These are phyloP conservation scores for Muntiacus reevesi DNA, from an alignment of 2,113 vertebrate genomes.

Conservation along the genomic window DNA sequence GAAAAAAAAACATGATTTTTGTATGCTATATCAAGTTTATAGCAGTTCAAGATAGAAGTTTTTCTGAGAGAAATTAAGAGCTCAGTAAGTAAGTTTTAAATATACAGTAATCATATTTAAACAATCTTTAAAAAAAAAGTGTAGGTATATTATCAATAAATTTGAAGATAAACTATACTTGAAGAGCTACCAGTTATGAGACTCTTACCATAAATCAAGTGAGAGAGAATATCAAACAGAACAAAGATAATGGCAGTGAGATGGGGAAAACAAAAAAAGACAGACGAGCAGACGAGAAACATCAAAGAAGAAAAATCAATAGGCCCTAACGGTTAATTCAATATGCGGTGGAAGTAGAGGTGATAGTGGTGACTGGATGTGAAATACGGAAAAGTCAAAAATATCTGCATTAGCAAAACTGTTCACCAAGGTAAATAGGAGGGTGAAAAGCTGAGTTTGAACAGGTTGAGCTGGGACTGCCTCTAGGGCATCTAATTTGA, in stretches of 20 bases:
- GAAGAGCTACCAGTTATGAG: background rate
- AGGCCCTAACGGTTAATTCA: background rate
- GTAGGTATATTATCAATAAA: background rate
- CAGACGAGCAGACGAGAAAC: background rate
- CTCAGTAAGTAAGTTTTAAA: background rate
- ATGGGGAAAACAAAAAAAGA: background rate
- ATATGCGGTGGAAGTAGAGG: rapidly evolving
- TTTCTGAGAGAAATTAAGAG: background rate
- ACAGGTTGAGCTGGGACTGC: background rate
- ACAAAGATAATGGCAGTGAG: background rate
- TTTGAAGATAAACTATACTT: background rate
- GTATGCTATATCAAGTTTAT: background rate
- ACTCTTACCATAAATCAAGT: background rate
- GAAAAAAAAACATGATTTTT: background rate
- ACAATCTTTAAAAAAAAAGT: background rate
- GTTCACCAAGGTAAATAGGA: background rate
- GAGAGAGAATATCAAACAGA: background rate
- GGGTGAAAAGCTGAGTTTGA: background rate
- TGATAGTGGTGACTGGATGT: background rate
- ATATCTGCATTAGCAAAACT: background rate
- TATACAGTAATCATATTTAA: background rate
- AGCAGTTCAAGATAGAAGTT: background rate
- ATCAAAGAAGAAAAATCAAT: background rate
- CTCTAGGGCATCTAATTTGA: background rate
- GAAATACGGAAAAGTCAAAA: background rate